Base-by-base conservation (phyloP, 2,113 vertebrate genomes). In the Leucoraja erinaceus region DNA sequence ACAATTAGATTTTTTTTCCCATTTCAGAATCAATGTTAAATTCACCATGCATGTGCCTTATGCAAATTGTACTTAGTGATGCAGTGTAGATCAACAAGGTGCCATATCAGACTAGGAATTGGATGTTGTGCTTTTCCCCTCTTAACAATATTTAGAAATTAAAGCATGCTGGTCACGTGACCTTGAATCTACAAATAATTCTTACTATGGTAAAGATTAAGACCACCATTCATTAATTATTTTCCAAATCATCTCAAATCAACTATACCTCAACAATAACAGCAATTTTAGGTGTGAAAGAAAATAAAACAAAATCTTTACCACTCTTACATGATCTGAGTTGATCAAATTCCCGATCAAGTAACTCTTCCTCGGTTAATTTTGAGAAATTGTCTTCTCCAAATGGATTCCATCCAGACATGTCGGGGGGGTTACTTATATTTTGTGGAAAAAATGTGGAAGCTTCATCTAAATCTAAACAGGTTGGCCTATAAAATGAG, bases 381-480 rank as follows among this genome's bases (percentile, higher is more conserved):
- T 97, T 98, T 93, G 98, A 98, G 94, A 99, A 99, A 97, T 99
- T 99, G 96, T 99, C 98, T 95, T 99, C 99, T 95, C 98, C 98
- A 59, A 99, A 99, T 0, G 99, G 99, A 95, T 99, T 99, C 99
- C 99, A 99, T 93, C 97, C 95, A 22, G 99, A 99, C 98, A 99
- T 99, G 93, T 99, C 99, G n/a, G 98, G 99, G 4, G 99, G 99
- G 94, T 98, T 96, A 93, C 78, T 98, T 94, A 96, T 93, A 84
- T 93, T 96, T 94, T 97, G 98, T 93, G 96, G 95, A 66, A 96
- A 95, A 9, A 96, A 96, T 92, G 93, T 93, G 93, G 94, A 93
- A 94, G 96, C 25, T 3, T 95, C 93, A 33, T 98, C 97, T 12
- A 96, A 94, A 93, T 95, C 95, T 59, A 97, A 93, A 93, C 97